Evolutionary conservation across 2,113 vertebrate species (phyloP).

Genomic region (Aramus guarauna): DNA sequence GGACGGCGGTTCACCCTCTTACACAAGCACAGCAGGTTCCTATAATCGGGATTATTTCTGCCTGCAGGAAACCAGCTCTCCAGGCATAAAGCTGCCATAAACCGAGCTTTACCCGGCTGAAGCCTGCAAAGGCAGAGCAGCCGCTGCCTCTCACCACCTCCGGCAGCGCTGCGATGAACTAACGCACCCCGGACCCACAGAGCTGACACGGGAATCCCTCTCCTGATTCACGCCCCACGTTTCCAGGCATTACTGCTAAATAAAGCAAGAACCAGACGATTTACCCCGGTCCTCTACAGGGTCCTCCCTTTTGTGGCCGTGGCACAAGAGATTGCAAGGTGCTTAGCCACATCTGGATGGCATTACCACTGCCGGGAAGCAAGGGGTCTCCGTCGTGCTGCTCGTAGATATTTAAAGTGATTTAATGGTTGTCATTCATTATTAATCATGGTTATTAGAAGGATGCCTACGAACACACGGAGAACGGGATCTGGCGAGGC

Average conservation of each 20-base stretch:
- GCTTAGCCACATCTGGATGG: not conserved
- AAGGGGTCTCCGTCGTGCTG: constrained; percentile 7
- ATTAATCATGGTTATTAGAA: constrained; percentile 67
- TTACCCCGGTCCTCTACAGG: not conserved
- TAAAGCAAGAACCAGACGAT: not conserved
- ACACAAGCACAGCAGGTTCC: not conserved
- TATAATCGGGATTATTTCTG: constrained; percentile 42
- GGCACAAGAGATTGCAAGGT: not conserved
- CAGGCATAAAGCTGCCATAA: not conserved
- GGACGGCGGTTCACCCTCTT: not conserved
- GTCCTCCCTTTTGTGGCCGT: not conserved
- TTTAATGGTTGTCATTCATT: constrained; percentile 66
- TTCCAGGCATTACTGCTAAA: not conserved
- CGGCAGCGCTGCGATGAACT: rapidly evolving
- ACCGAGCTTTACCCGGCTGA: not conserved
- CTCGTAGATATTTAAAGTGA: constrained; percentile 53
- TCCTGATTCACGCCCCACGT: not conserved
- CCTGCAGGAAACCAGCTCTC: not conserved
- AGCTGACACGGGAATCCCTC: not conserved
- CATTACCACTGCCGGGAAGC: constrained; percentile 20
- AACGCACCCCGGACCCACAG: rapidly evolving
- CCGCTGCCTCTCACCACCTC: not conserved
- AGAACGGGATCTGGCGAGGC: not conserved
- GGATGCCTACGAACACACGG: constrained; percentile 4
- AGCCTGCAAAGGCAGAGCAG: not conserved